These are phyloP conservation scores for Drosophila persimilis DNA, from an alignment of 1,140 invertebrate genomes.

Conservation along the genomic window DNA sequence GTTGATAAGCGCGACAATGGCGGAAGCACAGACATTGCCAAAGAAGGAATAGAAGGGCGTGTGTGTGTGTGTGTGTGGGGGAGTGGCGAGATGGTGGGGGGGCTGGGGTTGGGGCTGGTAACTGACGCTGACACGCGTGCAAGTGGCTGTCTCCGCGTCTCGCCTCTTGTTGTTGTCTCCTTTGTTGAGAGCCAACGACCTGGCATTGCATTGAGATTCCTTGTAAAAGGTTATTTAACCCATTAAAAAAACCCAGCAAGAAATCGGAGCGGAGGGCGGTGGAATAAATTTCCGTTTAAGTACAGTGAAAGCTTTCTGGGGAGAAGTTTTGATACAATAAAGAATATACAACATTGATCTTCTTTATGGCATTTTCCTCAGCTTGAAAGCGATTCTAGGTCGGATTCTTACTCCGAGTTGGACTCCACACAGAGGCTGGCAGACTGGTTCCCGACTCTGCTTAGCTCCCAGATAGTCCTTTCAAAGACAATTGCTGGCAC, in stretches of 20 bases:
- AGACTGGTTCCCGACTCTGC: no score
- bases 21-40: conserved; percentile 54
- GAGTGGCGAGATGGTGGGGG: neutral
- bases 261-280: no score
- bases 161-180: neutral
- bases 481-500: conserved; percentile 20
- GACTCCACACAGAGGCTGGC: no score
- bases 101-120: conserved; percentile 24
- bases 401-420: no score
- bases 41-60: neutral
- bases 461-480: no score
- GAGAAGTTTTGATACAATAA: no score
- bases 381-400: no score
- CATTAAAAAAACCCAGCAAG: conserved; percentile 45
- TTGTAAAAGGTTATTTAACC: conserved; percentile 74
- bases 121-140: conserved; percentile 67
- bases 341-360: no score
- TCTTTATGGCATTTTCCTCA: no score
- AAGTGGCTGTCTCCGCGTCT: conserved; percentile 37
- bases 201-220: conserved; percentile 60
- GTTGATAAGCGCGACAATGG: conserved; percentile 77
- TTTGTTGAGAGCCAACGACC: conserved; percentile 67
- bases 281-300: neutral
- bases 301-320: no score
- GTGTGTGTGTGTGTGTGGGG: neutral